Evolutionary conservation across 2,797 vertebrate genomes (phyloP).

Genomic region (Pipistrellus kuhlii): DNA sequence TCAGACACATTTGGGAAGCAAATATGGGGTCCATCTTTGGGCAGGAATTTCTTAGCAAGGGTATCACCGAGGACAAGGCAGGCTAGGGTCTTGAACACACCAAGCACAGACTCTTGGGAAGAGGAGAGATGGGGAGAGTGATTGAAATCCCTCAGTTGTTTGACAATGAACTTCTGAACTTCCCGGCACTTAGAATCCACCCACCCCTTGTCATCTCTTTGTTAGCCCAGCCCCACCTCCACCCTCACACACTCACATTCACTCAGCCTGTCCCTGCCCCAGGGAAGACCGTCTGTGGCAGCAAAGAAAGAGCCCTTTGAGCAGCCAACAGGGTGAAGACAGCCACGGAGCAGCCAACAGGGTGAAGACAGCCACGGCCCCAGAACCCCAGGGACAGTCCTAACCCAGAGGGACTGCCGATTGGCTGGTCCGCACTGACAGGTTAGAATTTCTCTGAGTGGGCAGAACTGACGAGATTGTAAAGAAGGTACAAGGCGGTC

Average conservation of each 20-base stretch:
- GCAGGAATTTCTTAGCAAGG: not conserved
- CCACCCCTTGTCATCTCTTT: conserved; percentile 33
- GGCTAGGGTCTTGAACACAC: not conserved
- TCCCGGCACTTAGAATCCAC: conserved; percentile 14
- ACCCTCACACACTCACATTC: not conserved
- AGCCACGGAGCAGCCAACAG: conserved; percentile 48
- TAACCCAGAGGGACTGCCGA: conserved; percentile 15
- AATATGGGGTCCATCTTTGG: not conserved
- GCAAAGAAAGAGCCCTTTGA: conserved; percentile 79
- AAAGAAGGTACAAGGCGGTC: not conserved
- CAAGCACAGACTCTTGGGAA: not conserved
- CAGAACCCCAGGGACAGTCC: conserved; percentile 69
- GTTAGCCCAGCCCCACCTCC: not conserved
- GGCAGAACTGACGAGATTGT: conserved; percentile 39
- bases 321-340: conserved; percentile 50
- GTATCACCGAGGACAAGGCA: not conserved
- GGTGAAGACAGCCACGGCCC: conserved; percentile 63
- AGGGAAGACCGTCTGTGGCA: conserved; percentile 60
- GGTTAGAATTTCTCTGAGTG: conserved; percentile 57
- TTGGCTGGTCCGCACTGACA: conserved; percentile 21
- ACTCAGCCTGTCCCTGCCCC: not conserved
- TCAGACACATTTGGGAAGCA: conserved; percentile 17
- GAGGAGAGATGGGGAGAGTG: not conserved
- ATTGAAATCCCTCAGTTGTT: not conserved
- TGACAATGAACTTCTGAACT: conserved; percentile 39